These are phyloP conservation scores for Pogonocherus hispidulus DNA, from an alignment of 2,888 invertebrate species.

Conservation along the genomic window DNA sequence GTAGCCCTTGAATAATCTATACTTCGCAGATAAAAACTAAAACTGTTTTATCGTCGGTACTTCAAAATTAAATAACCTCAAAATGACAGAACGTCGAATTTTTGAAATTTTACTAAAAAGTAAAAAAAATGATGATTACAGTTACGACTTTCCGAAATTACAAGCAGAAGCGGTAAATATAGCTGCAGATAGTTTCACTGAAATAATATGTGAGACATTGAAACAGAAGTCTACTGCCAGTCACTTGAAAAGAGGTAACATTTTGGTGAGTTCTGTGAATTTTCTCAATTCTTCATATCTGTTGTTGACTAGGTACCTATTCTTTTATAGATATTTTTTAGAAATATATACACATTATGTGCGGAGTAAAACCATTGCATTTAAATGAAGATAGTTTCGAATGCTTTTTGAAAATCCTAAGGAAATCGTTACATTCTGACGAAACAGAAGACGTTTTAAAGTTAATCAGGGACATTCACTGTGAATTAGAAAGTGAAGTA, in stretches of 20 bases:
- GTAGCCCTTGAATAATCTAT: background rate
- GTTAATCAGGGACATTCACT: constrained; percentile 20
- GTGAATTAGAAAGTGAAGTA: constrained; percentile 27
- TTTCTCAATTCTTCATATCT: constrained; percentile 2
- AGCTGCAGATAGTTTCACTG: constrained; percentile 47
- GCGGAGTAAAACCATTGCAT: constrained; percentile 38
- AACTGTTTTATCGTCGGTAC: background rate
- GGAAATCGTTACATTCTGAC: constrained; percentile 7
- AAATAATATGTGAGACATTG: constrained; percentile 49
- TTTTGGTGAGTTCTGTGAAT: constrained; percentile 43
- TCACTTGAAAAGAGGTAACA: constrained; percentile 44
- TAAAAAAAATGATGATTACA: constrained; percentile 18
- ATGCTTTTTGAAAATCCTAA: constrained; percentile 33
- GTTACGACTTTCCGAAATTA: constrained; percentile 46
- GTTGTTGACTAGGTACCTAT: constrained; percentile 4
- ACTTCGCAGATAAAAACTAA: background rate
- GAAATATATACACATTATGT: constrained; percentile 46
- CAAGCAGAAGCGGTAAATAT: constrained; percentile 42
- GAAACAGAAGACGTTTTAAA: constrained; percentile 26
- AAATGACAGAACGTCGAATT: constrained; percentile 45
- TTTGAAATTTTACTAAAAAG: constrained; percentile 46
- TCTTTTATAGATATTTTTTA: too few species aligned
- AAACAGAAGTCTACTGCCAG: constrained; percentile 49
- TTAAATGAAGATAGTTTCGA: constrained; percentile 35
- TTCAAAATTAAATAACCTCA: constrained; percentile 6